Base-by-base conservation (phyloP, 2,797 vertebrate genomes). In the Parotocinclus haroldoi region DNA sequence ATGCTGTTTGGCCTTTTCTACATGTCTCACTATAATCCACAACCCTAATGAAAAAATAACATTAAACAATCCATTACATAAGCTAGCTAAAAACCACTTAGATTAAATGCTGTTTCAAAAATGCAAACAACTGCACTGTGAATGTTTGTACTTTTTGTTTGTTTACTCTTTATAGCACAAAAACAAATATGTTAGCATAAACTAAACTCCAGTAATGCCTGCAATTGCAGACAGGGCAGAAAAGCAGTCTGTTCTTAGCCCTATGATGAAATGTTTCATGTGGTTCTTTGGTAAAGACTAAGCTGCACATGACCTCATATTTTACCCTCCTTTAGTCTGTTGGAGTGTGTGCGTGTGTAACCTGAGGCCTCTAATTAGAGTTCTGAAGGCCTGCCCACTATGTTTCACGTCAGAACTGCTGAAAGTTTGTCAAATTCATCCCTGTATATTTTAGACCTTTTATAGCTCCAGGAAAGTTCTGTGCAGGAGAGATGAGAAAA, bases 401-500 rank as follows among this genome's bases (percentile, higher is more conserved):
- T 16, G 36, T 12, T 62, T 63, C 12, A 74, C 49, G 14, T 71
- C 76, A 69, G 58, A 67, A 44, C 55, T 27, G 16, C 18, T 62
- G 44, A 61, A 59, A 42, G 46, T 12, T 63, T 18, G 27, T 56
- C 51, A 69, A 65, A 52, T 60, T 63, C 52, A 27, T 27, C 65
- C 16, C 17, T n/a, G 54, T n/a, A 64, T 71, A 71, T 73, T 5
- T 27, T 2, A 27, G 27, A 27, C 5, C 27, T 27, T 27, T 27
- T 27, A 27, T 27, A 27, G 27, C 27, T 27, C 2, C 27, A 27
- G 27, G 27, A 27, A 27, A 66, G 51, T 38, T 70, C 27, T 27
- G 42, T 58, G 51, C 51, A 39, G 53, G 7, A 14, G 46, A 66
- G 50, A 78, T 78, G 73, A 78, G 77, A 66, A 76, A 76, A 71